Evolutionary conservation across 2,113 vertebrate genomes (phyloP).

Genomic region (Sterna hirundo): DNA sequence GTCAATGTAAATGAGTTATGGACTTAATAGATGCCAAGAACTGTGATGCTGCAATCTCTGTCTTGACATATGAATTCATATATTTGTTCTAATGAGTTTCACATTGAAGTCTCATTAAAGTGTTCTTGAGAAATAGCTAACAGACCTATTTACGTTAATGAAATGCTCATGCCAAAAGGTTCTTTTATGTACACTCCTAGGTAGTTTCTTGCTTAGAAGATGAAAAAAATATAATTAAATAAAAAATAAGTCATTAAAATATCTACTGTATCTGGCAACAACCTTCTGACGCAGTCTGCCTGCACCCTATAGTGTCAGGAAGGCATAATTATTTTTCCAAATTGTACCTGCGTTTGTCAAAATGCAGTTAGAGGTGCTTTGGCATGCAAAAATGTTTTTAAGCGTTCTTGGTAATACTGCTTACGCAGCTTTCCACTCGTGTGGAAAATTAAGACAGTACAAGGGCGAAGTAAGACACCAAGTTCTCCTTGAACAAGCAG

Average conservation of each 20-base stretch:
- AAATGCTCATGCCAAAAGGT: conserved; percentile 60
- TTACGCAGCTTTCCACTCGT: background rate
- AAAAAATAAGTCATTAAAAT: background rate
- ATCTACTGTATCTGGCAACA: background rate
- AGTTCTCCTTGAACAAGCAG: background rate
- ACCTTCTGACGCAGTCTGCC: background rate
- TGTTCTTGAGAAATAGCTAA: conserved; percentile 66
- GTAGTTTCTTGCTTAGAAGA: conserved; percentile 30
- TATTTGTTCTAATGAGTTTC: conserved; percentile 75
- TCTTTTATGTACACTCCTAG: conserved; percentile 1
- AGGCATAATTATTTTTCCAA: background rate
- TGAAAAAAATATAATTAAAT: conserved; percentile 21
- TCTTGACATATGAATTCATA: conserved; percentile 72
- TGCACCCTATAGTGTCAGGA: background rate
- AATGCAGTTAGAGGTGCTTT: background rate
- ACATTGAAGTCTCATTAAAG: conserved; percentile 70
- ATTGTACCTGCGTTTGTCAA: background rate
- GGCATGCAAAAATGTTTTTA: background rate
- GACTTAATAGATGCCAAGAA: conserved; percentile 75
- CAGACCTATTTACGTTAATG: conserved; percentile 66
- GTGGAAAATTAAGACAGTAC: background rate
- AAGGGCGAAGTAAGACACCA: background rate
- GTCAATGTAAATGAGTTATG: conserved; percentile 73
- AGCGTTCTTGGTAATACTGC: background rate
- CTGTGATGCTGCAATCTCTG: conserved; percentile 60